A percentile compares a stretch with the other conserved stretches of the same genome.
These are phyloP conservation scores for Coracias cyanogaster DNA, from an alignment of 2,797 vertebrate genomes.

Conservation along the genomic window DNA sequence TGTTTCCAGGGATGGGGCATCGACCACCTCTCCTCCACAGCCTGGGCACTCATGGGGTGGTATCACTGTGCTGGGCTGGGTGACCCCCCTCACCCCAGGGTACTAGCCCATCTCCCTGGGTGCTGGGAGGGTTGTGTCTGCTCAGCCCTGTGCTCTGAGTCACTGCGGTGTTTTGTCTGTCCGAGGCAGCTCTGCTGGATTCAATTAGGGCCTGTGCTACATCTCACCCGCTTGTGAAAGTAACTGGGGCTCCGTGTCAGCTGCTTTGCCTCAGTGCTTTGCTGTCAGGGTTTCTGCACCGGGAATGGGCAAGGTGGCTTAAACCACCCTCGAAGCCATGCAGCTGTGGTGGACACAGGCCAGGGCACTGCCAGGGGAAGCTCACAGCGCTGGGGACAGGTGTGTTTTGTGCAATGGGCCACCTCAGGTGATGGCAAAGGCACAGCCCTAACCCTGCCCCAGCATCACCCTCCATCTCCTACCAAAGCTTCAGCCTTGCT, in stretches of 20 bases:
- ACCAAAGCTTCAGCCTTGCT: not conserved
- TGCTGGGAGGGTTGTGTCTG: not conserved
- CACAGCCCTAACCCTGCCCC: not conserved
- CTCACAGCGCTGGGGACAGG: accelerated
- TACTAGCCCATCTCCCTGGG: not conserved
- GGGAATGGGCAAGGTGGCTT: not conserved
- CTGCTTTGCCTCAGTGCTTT: not conserved
- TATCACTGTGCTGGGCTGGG: accelerated
- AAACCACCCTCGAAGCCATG: accelerated
- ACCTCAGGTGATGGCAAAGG: not conserved
- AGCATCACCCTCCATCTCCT: not conserved
- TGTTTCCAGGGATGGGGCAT: too few species aligned
- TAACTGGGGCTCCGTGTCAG: not conserved
- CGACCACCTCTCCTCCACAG: not conserved
- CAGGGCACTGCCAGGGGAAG: not conserved
- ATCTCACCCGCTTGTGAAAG: not conserved
- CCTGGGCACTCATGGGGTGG: too few species aligned
- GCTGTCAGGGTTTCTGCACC: not conserved
- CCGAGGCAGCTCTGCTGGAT: conserved; percentile 9
- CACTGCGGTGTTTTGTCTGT: conserved; percentile 7
- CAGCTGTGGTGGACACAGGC: accelerated
- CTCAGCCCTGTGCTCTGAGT: not conserved
- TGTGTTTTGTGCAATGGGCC: too few species aligned
- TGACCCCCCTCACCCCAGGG: too few species aligned
- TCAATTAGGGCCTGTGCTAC: not conserved